Percentiles rank a stretch among this genome's conserved stretches.
Conservation (phyloP, 1,140 invertebrate species). For the Ceratina japonica region DNA sequence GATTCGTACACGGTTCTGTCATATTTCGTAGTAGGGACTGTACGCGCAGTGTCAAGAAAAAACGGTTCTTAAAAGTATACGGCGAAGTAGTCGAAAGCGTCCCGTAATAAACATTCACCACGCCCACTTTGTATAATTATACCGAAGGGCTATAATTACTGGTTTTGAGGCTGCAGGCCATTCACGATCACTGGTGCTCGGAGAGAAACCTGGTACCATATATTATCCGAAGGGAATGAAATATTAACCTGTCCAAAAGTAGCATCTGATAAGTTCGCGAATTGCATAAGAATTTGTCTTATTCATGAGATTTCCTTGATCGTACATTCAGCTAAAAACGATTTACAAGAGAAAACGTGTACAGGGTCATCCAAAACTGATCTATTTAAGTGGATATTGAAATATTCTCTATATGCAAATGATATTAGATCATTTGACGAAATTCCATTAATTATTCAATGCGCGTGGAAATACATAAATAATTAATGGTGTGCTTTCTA, state of each 20-base stretch:
- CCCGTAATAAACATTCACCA: constrained; percentile 58
- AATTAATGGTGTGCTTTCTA: no score
- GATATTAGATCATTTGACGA: no score
- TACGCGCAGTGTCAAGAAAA: constrained; percentile 32
- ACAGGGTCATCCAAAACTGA: no score
- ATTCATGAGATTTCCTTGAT: background rate
- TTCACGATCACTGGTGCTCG: constrained; percentile 32
- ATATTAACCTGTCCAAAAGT: constrained; percentile 45
- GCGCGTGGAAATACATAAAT: no score
- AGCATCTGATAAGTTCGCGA: constrained; percentile 39
- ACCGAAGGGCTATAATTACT: constrained; percentile 59
- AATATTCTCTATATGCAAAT: no score
- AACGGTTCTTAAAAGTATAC: constrained; percentile 36
- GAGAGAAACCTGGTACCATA: constrained; percentile 33
- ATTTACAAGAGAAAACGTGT: no score
- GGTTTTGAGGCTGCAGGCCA: constrained; percentile 50
- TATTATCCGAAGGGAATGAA: constrained; percentile 44
- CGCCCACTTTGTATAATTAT: constrained; percentile 64
- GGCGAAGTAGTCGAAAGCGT: constrained; percentile 44
- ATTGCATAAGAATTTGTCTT: background rate
- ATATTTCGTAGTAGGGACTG: background rate
- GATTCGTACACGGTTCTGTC: no score
- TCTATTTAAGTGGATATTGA: no score
- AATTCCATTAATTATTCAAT: no score
- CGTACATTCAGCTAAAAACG: no score